Percentiles rank a stretch among this genome's conserved stretches.
Conservation (phyloP, 2,888 invertebrate species). For the Ptilodon capucinus region DNA sequence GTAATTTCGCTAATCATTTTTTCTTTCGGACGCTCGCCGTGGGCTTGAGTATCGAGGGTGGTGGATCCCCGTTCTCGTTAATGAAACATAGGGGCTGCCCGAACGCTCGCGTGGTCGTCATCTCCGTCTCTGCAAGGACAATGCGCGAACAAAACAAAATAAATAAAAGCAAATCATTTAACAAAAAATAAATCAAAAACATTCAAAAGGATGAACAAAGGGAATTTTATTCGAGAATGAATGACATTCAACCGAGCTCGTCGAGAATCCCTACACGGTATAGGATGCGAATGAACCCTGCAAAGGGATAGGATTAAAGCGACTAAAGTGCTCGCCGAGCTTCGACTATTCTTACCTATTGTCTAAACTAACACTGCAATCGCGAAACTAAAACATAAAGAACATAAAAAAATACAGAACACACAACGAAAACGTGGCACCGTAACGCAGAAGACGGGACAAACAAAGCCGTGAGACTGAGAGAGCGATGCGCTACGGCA, state of each 20-base stretch:
- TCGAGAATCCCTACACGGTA: conserved; percentile 38
- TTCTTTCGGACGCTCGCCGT: conserved; percentile 80
- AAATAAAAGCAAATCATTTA: conserved; percentile 55
- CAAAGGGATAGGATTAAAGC: conserved; percentile 69
- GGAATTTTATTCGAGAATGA: conserved; percentile 28
- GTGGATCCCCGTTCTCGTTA: conserved; percentile 80
- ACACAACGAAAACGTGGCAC: conserved; percentile 74
- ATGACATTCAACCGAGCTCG: conserved; percentile 28
- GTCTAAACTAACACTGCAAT: conserved; percentile 74
- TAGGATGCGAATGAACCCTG: conserved; percentile 52
- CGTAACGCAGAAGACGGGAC: conserved; percentile 73
- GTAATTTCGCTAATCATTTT: conserved; percentile 61
- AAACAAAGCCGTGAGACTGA: conserved; percentile 76
- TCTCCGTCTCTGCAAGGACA: conserved; percentile 79
- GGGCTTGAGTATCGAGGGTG: conserved; percentile 78
- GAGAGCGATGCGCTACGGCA: conserved; percentile 72
- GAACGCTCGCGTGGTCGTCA: conserved; percentile 86
- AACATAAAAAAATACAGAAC: conserved; percentile 64
- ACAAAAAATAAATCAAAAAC: conserved; percentile 37
- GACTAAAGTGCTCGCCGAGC: conserved; percentile 71
- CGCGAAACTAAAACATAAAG: conserved; percentile 62
- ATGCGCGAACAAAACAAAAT: conserved; percentile 67
- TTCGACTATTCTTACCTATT: conserved; percentile 68
- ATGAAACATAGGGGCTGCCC: conserved; percentile 90
- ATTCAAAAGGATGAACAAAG: conserved; percentile 34